Percentiles rank a stretch among this genome's conserved stretches.
phyloP scores from a whole-genome alignment of 2,888 invertebrate genomes.

The Thalpophila matura region DNA sequence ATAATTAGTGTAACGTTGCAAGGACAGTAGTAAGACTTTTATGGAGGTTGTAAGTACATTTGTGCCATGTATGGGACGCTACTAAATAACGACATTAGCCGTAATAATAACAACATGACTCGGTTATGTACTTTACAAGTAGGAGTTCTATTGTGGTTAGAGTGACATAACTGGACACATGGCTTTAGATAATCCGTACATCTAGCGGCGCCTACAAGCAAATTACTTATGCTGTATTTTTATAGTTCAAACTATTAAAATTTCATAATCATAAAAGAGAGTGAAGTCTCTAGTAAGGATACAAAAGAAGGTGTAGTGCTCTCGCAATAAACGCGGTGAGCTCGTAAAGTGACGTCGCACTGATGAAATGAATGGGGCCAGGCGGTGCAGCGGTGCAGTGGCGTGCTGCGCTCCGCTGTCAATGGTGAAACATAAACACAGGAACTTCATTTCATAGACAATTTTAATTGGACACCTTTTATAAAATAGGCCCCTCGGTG shows the following conservation, averaged over 20 bases:
- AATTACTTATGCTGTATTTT: constrained; percentile 58
- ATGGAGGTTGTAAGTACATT: constrained; percentile 47
- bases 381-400: constrained; percentile 40
- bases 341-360: constrained; percentile 80
- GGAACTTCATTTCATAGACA: constrained; percentile 69
- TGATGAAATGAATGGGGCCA: constrained; percentile 77
- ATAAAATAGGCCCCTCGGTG: constrained; percentile 63
- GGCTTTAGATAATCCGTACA: constrained; percentile 15
- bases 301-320: constrained; percentile 80
- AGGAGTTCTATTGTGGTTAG: constrained; percentile 16
- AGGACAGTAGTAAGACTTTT: constrained; percentile 48
- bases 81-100: constrained; percentile 52
- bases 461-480: constrained; percentile 79
- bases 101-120: constrained; percentile 51
- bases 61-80: constrained; percentile 38
- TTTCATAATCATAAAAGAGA: constrained; percentile 74
- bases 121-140: constrained; percentile 24
- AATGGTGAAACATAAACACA: constrained; percentile 71
- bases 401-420: constrained; percentile 68
- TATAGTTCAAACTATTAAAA: constrained; percentile 75
- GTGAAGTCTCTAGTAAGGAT: constrained; percentile 71
- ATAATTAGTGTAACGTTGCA: constrained; percentile 63
- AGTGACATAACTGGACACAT: constrained; percentile 25
- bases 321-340: constrained; percentile 79
- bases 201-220: neutral